These are phyloP conservation scores for Dendrolimus punctatus DNA, from an alignment of 1,140 invertebrate species.

Conservation along the genomic window DNA sequence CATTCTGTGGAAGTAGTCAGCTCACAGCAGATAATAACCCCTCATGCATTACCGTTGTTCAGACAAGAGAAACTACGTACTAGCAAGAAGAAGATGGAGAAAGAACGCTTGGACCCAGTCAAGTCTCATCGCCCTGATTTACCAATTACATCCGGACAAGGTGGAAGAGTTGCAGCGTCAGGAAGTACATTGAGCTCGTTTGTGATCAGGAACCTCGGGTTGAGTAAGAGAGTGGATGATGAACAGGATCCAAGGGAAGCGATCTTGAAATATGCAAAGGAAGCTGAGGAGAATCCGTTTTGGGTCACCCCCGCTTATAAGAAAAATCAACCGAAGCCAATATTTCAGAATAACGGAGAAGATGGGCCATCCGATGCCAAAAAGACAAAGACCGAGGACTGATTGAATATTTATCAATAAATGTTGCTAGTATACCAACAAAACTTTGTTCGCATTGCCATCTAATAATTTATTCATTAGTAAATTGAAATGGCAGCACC, in stretches of 20 bases:
- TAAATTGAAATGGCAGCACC: no score
- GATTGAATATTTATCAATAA: no score
- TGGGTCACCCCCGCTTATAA: conserved; percentile 95
- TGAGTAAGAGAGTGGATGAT: conserved; percentile 94
- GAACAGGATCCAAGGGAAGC: conserved; percentile 97
- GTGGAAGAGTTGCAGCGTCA: conserved; percentile 94
- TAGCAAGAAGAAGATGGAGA: conserved; percentile 92
- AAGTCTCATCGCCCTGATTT: conserved; percentile 96
- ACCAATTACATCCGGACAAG: conserved; percentile 94
- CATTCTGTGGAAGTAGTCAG: conserved; percentile 90
- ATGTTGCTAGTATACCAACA: no score
- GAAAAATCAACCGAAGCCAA: conserved; percentile 86
- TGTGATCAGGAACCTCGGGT: conserved; percentile 95
- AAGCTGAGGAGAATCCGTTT: conserved; percentile 97
- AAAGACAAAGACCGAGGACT: conserved; percentile 23
- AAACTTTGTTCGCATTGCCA: no score
- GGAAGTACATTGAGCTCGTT: conserved; percentile 98
- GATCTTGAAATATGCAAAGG: conserved; percentile 97
- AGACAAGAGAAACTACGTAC: conserved; percentile 93
- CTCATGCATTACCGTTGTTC: conserved; percentile 96
- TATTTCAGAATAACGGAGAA: conserved; percentile 79
- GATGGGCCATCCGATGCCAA: conserved; percentile 73
- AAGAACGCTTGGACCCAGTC: conserved; percentile 91
- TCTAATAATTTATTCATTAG: no score
- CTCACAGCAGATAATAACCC: conserved; percentile 96